These are phyloP conservation scores for Quadriops clusia DNA, from an alignment of 2,888 invertebrate genomes.

Conservation along the genomic window DNA sequence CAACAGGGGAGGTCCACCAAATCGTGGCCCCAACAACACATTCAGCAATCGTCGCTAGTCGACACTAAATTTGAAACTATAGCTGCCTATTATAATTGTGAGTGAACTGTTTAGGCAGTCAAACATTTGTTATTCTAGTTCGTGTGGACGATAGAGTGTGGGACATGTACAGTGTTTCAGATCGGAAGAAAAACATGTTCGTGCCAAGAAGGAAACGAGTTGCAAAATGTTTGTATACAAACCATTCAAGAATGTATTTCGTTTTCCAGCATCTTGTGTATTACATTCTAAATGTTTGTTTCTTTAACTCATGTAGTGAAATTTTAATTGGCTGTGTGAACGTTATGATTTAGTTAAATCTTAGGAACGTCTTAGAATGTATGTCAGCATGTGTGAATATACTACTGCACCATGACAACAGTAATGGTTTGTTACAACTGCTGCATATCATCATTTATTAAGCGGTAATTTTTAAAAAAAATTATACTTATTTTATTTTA, in stretches of 20 bases:
- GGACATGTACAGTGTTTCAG: slow-evolving; percentile 27
- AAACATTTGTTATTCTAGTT: slow-evolving; percentile 24
- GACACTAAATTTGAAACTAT: too few relatives aligned
- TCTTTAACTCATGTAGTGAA: slow-evolving; percentile 16
- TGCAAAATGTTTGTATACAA: slow-evolving; percentile 20
- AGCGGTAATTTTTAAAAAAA: too few relatives aligned
- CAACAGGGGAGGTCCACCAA: slow-evolving; percentile 38
- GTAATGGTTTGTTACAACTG: too few relatives aligned
- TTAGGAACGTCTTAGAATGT: too few relatives aligned
- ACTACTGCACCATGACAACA: too few relatives aligned
- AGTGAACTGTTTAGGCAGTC: slow-evolving; percentile 16
- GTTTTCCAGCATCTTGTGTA: slow-evolving; percentile 10
- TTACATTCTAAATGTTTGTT: slow-evolving; percentile 12
- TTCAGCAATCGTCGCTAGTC: slow-evolving; percentile 31
- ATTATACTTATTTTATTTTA: not conserved
- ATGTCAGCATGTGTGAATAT: too few relatives aligned
- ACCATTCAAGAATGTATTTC: slow-evolving; percentile 14
- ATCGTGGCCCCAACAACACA: slow-evolving; percentile 40
- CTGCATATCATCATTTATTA: too few relatives aligned
- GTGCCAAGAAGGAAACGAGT: not conserved
- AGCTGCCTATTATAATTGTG: too few relatives aligned
- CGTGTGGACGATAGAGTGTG: slow-evolving; percentile 26
- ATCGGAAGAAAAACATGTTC: not conserved
- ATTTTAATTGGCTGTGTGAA: slow-evolving; percentile 28
- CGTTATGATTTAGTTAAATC: too few relatives aligned